Conservation (phyloP, 2,797 vertebrate species). For the Rachycentron canadum region DNA sequence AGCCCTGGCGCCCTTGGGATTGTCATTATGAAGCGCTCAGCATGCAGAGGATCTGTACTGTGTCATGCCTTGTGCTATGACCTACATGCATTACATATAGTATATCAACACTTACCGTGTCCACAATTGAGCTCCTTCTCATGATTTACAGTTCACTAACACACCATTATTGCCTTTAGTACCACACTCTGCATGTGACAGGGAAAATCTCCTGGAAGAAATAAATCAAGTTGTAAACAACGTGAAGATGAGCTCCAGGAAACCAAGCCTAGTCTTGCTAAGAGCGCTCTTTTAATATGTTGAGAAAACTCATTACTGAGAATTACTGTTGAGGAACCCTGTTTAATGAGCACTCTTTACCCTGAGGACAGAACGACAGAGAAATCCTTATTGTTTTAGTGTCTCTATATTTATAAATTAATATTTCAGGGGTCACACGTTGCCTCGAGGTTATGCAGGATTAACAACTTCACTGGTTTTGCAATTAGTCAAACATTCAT, state of each 20-base stretch:
- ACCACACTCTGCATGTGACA: constrained; percentile 12
- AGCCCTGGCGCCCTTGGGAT: constrained; percentile 74
- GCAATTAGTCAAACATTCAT: constrained; percentile 30
- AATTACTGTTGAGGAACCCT: constrained; percentile 52
- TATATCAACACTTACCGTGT: constrained; percentile 21
- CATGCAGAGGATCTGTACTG: constrained; percentile 56
- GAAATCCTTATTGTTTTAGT: constrained; percentile 52
- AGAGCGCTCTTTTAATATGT: constrained; percentile 51
- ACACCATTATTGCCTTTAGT: constrained; percentile 25
- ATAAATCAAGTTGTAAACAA: constrained; percentile 50
- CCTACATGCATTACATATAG: constrained; percentile 59
- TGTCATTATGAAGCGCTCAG: constrained; percentile 60
- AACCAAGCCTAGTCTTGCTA: constrained; percentile 11
- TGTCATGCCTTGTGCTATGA: constrained; percentile 60
- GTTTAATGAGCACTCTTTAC: constrained; percentile 54
- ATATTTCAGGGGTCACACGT: constrained; percentile 60
- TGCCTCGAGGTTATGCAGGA: constrained; percentile 41
- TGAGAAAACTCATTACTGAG: constrained; percentile 76
- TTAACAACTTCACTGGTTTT: constrained; percentile 48
- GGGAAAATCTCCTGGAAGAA: constrained; percentile 46
- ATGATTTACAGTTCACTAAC: constrained; percentile 33
- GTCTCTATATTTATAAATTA: constrained; percentile 69
- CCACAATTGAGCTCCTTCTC: constrained; percentile 18
- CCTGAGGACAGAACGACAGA: constrained; percentile 66
- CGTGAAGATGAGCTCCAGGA: constrained; percentile 43